phyloP scores from a whole-genome alignment of 23 tunicate genomes.

The Aplidium turbinatum region DNA sequence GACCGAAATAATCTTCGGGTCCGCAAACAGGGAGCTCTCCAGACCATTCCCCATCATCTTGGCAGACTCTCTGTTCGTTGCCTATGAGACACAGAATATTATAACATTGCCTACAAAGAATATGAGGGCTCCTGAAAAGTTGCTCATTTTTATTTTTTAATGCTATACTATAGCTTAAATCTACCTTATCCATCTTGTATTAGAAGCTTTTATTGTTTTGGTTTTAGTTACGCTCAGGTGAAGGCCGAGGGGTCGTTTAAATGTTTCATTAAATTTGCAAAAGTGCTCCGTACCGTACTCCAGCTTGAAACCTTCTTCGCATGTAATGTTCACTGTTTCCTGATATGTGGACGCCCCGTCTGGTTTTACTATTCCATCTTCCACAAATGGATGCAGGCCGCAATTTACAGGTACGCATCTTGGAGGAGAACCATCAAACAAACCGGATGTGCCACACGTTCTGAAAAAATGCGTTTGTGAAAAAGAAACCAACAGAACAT shows the following conservation, averaged over 20 bases:
- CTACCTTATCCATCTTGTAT: too few species aligned
- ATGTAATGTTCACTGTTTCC: conserved; percentile 57
- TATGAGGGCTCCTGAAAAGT: too few species aligned
- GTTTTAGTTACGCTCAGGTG: too few species aligned
- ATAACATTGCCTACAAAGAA: too few species aligned
- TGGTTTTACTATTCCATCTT: conserved; percentile 56
- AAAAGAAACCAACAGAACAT: too few species aligned
- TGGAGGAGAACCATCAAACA: conserved; percentile 38
- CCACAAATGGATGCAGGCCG: conserved; percentile 64
- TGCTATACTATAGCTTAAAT: too few species aligned
- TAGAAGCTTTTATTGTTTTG: too few species aligned
- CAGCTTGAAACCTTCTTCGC: conserved; percentile 49
- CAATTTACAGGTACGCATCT: conserved; percentile 66
- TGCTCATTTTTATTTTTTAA: too few species aligned
- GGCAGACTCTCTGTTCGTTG: conserved; percentile 46
- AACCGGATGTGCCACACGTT: conserved; percentile 56
- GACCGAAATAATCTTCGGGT: not conserved
- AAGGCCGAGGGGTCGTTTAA: too few species aligned
- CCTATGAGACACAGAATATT: conserved; percentile 59
- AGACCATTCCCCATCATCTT: conserved; percentile 67
- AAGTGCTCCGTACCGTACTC: not conserved
- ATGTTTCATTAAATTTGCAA: not conserved
- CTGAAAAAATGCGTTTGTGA: too few species aligned
- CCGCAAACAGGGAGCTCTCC: conserved; percentile 42
- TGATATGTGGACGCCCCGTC: conserved; percentile 17